Evolutionary conservation across 2,113 vertebrate genomes (phyloP).

Genomic region (Oreochromis spilurus): DNA sequence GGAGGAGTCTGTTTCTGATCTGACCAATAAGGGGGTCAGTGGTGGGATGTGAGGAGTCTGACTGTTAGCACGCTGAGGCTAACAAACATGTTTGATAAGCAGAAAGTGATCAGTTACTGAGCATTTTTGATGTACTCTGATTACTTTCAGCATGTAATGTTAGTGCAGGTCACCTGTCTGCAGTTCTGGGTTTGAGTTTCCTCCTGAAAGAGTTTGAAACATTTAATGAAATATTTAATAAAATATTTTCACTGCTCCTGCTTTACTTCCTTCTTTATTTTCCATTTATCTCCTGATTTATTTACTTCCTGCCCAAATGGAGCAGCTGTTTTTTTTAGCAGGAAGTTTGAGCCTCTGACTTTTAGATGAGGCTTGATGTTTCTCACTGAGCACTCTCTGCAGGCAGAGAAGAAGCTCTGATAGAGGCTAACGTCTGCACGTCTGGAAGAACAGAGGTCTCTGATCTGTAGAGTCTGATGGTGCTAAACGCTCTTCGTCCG

Average conservation of each 20-base stretch:
- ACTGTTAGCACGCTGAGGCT: neutral
- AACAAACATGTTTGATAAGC: neutral
- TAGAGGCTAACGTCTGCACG: neutral
- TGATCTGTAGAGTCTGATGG: neutral
- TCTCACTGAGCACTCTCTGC: neutral
- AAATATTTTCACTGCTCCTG: neutral
- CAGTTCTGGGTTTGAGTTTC: neutral
- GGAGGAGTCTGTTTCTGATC: neutral
- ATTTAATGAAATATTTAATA: neutral
- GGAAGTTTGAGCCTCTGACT: neutral
- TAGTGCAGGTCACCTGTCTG: neutral
- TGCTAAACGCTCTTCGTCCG: neutral
- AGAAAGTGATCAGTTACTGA: neutral
- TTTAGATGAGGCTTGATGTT: neutral
- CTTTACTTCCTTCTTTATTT: neutral
- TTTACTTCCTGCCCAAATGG: neutral
- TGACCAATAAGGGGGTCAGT: neutral
- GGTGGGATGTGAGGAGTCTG: neutral
- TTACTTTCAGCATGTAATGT: neutral
- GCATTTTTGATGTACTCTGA: neutral
- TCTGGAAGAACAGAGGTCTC: neutral
- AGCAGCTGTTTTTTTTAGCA: fast-evolving
- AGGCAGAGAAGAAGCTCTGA: neutral
- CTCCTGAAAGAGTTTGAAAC: neutral
- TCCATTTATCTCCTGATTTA: neutral